Evolutionary conservation across 2,888 invertebrate species (phyloP).

Genomic region (Volucella inflata): DNA sequence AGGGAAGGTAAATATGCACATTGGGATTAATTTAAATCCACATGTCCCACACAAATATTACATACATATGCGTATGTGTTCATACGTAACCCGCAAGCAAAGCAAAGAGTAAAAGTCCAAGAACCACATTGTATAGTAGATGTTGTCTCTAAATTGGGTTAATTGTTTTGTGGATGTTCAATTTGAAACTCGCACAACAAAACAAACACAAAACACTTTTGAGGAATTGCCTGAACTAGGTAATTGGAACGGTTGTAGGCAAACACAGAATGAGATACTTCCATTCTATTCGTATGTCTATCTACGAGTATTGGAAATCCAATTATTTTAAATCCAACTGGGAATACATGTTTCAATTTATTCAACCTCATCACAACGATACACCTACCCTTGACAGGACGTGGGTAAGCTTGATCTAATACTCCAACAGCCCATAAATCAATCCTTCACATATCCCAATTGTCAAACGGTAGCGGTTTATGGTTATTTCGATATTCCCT

Average conservation of each 20-base stretch:
- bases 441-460: slow-evolving; percentile 49
- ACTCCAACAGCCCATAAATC: slow-evolving; percentile 50
- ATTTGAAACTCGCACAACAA: slow-evolving; percentile 26
- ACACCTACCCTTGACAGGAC: background rate
- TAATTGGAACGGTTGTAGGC: slow-evolving; percentile 2
- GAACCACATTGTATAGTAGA: slow-evolving; percentile 10
- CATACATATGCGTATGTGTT: too few relatives aligned
- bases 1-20: slow-evolving; percentile 6
- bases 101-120: slow-evolving; percentile 4
- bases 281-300: background rate
- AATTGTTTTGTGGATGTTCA: slow-evolving; percentile 68
- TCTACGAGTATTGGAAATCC: slow-evolving; percentile 49
- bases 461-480: slow-evolving; percentile 1
- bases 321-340: slow-evolving; percentile 61
- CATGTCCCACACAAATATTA: slow-evolving; percentile 1
- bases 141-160: slow-evolving; percentile 54
- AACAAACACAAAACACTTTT: slow-evolving; percentile 1
- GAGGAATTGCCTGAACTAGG: background rate
- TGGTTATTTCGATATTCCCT: slow-evolving; percentile 36
- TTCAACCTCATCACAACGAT: slow-evolving; percentile 44
- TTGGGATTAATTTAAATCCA: background rate
- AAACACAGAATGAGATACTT: background rate
- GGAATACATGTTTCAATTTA: slow-evolving; percentile 64
- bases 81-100: slow-evolving; percentile 6
- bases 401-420: slow-evolving; percentile 51